Evolutionary conservation across 1,140 invertebrate species (phyloP), one percentile per base, ranked within the genome.

Genomic region (Oryctes rhinoceros): DNA sequence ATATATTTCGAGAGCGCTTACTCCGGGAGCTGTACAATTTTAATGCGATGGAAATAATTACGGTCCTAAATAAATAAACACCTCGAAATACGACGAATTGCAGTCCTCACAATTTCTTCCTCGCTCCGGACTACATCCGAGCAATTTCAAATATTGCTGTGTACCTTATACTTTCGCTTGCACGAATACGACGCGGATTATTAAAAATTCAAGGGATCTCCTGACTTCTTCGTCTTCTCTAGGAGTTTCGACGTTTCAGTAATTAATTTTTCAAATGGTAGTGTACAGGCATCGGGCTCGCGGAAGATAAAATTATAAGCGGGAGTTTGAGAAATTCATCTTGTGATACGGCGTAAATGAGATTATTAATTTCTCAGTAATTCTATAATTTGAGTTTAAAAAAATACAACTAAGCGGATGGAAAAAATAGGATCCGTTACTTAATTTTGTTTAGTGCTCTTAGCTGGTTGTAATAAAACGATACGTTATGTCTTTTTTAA

Each of bases 181-280:
- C 53, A n/a, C 18, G 18, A 59, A 59, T 59, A 13, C 15, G 53
- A 18, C 53, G 53, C n/a, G 6, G 7, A 6, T 59, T 18, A 59
- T 59, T 59, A 59, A 59, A 59, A 18, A 59, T 59, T 59, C 53
- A 59, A 18, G 13, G 18, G 5, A 18, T 59, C 15, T 59, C 53
- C 7, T 13, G 18, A 15, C 5, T 59, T 59, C 18, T 59, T 59
- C n/a, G 53, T 59, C 3, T 59, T 15, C 53, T 7, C 18, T n/a
- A 59, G 15, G n/a, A 59, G 15, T n/a, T 59, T 59, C 53, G 15
- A 44, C 15, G n/a, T 59, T 6, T 59, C 15, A 18, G 3, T n/a
- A 59, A 59, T 59, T 59, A 59, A 59, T 59, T 59, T 59, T 59
- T 59, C 6, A 59, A 59, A 59, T 59, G 13, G 15, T 30, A 30